Evolutionary conservation across 2,113 vertebrate genomes (phyloP).

Genomic region (Oncorhynchus keta): DNA sequence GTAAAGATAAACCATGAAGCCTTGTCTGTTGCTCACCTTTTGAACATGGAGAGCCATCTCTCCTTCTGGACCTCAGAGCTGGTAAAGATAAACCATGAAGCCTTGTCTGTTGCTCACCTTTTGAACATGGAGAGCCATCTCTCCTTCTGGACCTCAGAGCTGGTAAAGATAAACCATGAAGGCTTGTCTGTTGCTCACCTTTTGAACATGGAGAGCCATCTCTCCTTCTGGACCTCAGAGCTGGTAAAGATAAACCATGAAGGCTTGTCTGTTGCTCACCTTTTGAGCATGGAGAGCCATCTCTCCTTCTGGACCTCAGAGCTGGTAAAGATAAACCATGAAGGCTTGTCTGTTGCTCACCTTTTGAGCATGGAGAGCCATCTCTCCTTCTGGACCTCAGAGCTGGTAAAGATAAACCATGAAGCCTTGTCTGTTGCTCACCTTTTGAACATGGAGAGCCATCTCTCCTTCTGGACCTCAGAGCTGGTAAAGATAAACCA

Average conservation of each 20-base stretch:
- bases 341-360: background rate
- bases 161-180: no score
- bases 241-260: constrained; percentile 55
- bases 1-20: background rate
- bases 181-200: constrained; percentile 72
- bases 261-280: no score
- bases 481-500: no score
- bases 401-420: no score
- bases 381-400: no score
- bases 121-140: constrained; percentile 81
- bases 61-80: constrained; percentile 90
- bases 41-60: constrained; percentile 85
- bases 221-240: constrained; percentile 87
- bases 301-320: no score
- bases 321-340: background rate
- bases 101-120: background rate
- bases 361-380: no score
- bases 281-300: no score
- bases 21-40: constrained; percentile 76
- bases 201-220: constrained; percentile 86
- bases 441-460: no score
- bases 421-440: no score
- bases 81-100: background rate
- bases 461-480: no score
- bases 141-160: constrained; percentile 81